Evolutionary conservation across 2,888 invertebrate genomes (phyloP), one percentile per base, ranked within the genome.

Genomic region (Drosophila kambysellisi): DNA sequence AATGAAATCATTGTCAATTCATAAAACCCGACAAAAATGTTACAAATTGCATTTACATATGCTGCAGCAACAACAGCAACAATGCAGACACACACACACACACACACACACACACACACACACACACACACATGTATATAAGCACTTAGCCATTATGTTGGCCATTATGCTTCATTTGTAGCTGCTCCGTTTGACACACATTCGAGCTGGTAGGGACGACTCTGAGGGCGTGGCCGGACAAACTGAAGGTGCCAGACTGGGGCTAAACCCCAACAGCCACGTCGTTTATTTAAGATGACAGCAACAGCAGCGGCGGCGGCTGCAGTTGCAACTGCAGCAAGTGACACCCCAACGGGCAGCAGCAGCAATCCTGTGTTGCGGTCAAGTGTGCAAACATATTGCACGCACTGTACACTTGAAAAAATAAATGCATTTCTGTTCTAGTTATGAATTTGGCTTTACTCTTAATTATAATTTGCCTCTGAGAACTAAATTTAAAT

Each of bases 1-100:
- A 87, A 89, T 87, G 83, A 87, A 89, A 89, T 89, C 86, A 87
- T 89, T 87, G 86, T 89, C 86, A 87, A 87, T 87, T 87, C 86
- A 89, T 89, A 87, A 87, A 89, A 84, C 64, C 87, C 73, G 72
- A 81, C 85, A 87, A 82, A 79, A 89, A 79, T 89, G 69, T 70
- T 84, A 77, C 86, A 88, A 86, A 86, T 89, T 86, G 84, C 89
- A 86, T 89, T 86, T 86, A 79, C 88, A 88, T 86, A 88, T 81
- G 87, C 79, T 70, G 65, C 83, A 81, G 54, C 70, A 70, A 70
- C 54, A 78, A 51, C 32, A 65, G 48, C 57, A 56, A 61, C 43
- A 20, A 43, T 17, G 32, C 54, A 61, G 43, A 51, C 29, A 52
- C 50, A 39, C 20, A 52, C 48, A 56, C 41, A 46, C 51, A 30